These are phyloP conservation scores for Stigmatopora nigra DNA, from an alignment of 2,113 vertebrate genomes.

Conservation along the genomic window DNA sequence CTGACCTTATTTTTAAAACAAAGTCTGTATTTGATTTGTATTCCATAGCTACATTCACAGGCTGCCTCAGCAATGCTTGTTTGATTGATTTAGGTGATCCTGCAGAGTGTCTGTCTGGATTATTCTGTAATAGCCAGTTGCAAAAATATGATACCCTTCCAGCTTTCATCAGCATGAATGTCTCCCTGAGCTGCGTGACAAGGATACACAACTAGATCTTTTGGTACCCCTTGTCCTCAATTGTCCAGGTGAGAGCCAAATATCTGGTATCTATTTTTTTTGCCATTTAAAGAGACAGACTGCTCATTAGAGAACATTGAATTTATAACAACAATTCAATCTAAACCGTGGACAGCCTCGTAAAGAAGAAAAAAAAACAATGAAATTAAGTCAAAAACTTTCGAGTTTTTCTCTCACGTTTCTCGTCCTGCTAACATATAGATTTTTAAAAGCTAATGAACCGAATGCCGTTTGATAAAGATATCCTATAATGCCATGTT, in stretches of 20 bases:
- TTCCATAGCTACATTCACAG: not conserved
- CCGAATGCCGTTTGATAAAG: too few relatives aligned
- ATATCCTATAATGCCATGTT: too few relatives aligned
- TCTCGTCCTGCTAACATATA: too few relatives aligned
- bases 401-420: too few relatives aligned
- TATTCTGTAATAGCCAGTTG: slow-evolving; percentile 1
- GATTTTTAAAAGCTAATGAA: too few relatives aligned
- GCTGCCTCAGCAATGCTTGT: not conserved
- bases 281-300: not conserved
- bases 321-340: not conserved
- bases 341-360: too few relatives aligned
- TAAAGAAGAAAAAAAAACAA: too few relatives aligned
- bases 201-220: not conserved
- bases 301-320: not conserved
- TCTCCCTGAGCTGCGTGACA: not conserved
- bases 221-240: not conserved
- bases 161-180: not conserved
- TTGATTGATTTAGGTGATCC: not conserved
- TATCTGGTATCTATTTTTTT: not conserved
- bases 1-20: not conserved
- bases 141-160: not conserved
- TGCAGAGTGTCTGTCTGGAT: not conserved
- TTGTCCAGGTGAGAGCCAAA: not conserved
- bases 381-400: too few relatives aligned
- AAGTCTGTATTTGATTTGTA: not conserved